Conservation (phyloP, 2,113 vertebrate genomes). For the Sebastes schlegelii region DNA sequence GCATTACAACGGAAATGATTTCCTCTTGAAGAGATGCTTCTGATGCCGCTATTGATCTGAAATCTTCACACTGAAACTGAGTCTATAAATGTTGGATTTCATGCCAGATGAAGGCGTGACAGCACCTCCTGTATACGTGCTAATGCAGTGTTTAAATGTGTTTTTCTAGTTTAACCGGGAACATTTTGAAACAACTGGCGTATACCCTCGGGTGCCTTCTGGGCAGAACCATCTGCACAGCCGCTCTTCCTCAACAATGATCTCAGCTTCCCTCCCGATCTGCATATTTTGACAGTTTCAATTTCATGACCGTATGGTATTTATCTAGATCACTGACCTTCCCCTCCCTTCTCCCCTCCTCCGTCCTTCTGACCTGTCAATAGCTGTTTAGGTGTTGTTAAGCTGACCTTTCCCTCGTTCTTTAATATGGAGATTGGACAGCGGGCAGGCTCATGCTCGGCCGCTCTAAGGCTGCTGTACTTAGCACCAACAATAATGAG, state of each 20-base stretch:
- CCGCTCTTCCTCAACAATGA: slow-evolving; percentile 18
- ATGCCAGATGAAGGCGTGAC: slow-evolving; percentile 8
- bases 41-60: slow-evolving; percentile 31
- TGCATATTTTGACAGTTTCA: slow-evolving; percentile 61
- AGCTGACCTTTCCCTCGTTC: slow-evolving; percentile 64
- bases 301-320: slow-evolving; percentile 44
- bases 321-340: slow-evolving; percentile 59
- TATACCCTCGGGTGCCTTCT: slow-evolving; percentile 11
- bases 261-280: slow-evolving; percentile 32
- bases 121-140: neutral
- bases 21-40: slow-evolving; percentile 25
- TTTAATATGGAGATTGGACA: slow-evolving; percentile 70
- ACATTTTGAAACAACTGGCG: neutral
- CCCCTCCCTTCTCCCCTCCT: slow-evolving; percentile 26
- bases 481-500: slow-evolving; percentile 48
- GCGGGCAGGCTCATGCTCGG: slow-evolving; percentile 25
- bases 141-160: slow-evolving; percentile 8
- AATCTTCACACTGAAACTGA: slow-evolving; percentile 21
- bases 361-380: slow-evolving; percentile 51
- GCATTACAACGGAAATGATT: slow-evolving; percentile 33
- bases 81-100: slow-evolving; percentile 17
- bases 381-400: slow-evolving; percentile 59
- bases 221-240: slow-evolving; percentile 21
- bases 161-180: slow-evolving; percentile 6
- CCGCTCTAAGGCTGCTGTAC: slow-evolving; percentile 33